phyloP scores from a whole-genome alignment of 2,888 invertebrate genomes.

The Lithophane ornitopus region DNA sequence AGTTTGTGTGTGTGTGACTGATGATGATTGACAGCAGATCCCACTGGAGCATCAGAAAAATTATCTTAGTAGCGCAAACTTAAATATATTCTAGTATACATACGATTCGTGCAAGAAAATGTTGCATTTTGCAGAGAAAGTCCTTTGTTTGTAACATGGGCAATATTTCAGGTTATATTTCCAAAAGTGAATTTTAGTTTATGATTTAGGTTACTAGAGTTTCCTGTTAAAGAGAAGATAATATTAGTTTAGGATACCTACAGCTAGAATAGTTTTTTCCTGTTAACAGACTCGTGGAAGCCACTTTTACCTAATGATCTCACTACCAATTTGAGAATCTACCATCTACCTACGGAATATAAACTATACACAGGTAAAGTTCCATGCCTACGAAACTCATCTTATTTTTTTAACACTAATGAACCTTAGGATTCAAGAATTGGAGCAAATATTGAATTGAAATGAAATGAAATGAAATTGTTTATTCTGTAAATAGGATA shows the following conservation, averaged over 20 bases:
- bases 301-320: conserved; percentile 28
- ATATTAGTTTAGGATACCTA: not conserved
- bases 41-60: conserved; percentile 2
- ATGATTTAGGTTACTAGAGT: not conserved
- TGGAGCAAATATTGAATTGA: too few species aligned
- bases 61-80: not conserved
- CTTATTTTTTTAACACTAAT: not conserved
- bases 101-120: not conserved
- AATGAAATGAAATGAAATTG: too few species aligned
- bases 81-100: not conserved
- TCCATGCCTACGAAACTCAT: not conserved
- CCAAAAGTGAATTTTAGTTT: not conserved
- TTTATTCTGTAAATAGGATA: too few species aligned
- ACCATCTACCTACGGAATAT: not conserved
- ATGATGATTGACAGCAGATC: conserved; percentile 22
- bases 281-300: not conserved
- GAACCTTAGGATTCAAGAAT: not conserved
- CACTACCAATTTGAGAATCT: conserved; percentile 2
- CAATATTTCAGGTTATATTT: not conserved
- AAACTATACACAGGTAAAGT: not conserved
- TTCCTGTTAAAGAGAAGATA: conserved; percentile 4
- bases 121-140: not conserved
- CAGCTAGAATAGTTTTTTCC: not conserved
- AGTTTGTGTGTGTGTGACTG: not conserved
- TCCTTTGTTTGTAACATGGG: not conserved